Percentiles rank a stretch among this genome's conserved stretches.
phyloP scores from a whole-genome alignment of 2,888 invertebrate species.

The Parelbella ahira region DNA sequence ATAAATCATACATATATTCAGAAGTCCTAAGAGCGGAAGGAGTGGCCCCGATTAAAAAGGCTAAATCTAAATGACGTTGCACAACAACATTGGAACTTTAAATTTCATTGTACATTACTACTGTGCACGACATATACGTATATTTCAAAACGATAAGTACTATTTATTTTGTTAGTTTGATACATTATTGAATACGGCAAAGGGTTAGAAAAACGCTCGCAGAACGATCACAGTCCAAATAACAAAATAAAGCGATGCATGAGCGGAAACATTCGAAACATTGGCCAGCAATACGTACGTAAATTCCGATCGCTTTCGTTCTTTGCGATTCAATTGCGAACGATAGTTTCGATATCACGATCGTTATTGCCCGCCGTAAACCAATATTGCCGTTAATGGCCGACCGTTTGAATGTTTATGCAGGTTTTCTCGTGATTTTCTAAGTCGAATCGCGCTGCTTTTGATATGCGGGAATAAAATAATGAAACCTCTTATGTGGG shows the following conservation, averaged over 20 bases:
- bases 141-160: no score
- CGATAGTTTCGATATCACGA: conserved; percentile 26
- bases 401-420: conserved; percentile 55
- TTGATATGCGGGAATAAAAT: conserved; percentile 20
- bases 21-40: no score
- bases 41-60: no score
- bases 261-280: conserved; percentile 25
- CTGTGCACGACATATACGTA: no score
- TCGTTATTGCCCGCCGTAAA: conserved; percentile 38
- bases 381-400: conserved; percentile 43
- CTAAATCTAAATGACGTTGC: no score
- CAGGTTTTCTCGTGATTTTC: conserved; percentile 29
- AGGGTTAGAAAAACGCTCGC: no score
- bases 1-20: no score
- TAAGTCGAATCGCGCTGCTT: conserved; percentile 13
- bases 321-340: conserved; percentile 25
- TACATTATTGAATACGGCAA: no score
- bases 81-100: no score
- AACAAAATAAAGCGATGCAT: conserved; percentile 22
- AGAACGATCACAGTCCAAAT: no score
- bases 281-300: conserved; percentile 23
- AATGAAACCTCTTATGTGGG: conserved; percentile 12
- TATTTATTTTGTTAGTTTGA: no score
- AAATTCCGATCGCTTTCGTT: conserved; percentile 16
- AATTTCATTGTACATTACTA: no score